Conservation (phyloP, 1,140 invertebrate species). For the Vanessa atalanta region DNA sequence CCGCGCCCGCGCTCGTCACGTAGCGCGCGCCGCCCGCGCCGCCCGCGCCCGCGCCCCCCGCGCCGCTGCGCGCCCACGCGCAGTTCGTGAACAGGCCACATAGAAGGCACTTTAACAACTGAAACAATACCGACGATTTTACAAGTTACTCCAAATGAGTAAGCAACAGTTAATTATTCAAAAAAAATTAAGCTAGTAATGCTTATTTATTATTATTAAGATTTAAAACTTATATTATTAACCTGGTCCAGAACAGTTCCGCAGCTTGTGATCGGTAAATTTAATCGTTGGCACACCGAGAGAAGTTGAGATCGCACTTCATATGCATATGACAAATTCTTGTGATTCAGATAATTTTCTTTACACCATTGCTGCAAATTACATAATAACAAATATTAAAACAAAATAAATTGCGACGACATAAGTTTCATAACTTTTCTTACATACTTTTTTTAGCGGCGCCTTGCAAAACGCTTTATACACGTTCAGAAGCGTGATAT, state of each 20-base stretch:
- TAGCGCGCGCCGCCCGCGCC: slow-evolving; percentile 49
- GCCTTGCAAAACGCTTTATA: slow-evolving; percentile 89
- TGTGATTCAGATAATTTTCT: slow-evolving; percentile 93
- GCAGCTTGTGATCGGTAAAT: slow-evolving; percentile 87
- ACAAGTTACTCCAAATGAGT: no score
- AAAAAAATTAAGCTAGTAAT: no score
- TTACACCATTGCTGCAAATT: slow-evolving; percentile 90
- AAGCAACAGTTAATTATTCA: no score
- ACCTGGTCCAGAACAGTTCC: slow-evolving; percentile 86
- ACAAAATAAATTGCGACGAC: not conserved
- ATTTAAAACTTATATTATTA: slow-evolving; percentile 19
- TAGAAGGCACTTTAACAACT: slow-evolving; percentile 89
- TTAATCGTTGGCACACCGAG: slow-evolving; percentile 87
- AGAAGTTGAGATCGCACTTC: slow-evolving; percentile 92
- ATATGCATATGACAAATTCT: slow-evolving; percentile 91
- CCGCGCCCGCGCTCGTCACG: slow-evolving; percentile 58
- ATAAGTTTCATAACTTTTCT: not conserved
- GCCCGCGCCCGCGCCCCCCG: slow-evolving; percentile 86
- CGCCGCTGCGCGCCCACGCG: slow-evolving; percentile 87
- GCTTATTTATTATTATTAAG: not conserved
- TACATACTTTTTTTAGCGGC: slow-evolving; percentile 86
- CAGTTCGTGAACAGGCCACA: slow-evolving; percentile 94
- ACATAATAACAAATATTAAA: not conserved
- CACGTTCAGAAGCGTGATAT: slow-evolving; percentile 95
- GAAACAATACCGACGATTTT: not conserved